phyloP scores from a whole-genome alignment of 2,113 vertebrate species.

The Sturnus vulgaris region DNA sequence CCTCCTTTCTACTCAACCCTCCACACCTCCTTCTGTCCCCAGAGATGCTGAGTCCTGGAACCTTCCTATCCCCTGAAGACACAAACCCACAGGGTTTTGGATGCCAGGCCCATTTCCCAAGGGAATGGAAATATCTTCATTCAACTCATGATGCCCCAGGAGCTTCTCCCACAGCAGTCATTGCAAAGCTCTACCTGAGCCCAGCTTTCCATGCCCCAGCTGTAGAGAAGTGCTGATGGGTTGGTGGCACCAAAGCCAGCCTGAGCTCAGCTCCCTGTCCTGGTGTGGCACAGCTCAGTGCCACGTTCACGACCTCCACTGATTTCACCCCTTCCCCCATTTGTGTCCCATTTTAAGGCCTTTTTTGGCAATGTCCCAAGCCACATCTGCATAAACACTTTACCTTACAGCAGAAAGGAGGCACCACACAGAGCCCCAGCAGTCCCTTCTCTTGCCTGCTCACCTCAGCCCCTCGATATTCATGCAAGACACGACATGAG shows the following conservation, averaged over 20 bases:
- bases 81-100: not conserved
- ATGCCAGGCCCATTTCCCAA: not conserved
- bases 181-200: not conserved
- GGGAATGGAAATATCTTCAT: not conserved
- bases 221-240: not conserved
- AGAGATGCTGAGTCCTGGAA: not conserved
- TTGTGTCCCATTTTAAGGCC: not conserved
- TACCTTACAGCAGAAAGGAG: not conserved
- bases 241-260: not conserved
- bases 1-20: not conserved
- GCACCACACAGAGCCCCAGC: not conserved
- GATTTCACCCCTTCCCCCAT: not conserved
- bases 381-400: not conserved
- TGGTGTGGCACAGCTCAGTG: not conserved
- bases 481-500: not conserved
- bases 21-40: rapidly evolving
- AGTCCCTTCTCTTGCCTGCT: not conserved
- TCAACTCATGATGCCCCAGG: not conserved
- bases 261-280: not conserved
- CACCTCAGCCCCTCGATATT: not conserved
- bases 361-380: not conserved
- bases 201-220: not conserved
- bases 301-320: not conserved
- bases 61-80: not conserved
- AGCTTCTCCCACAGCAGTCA: not conserved